Base-by-base conservation (phyloP, 64 coral and sea anemone species). In the Stichodactyla mertensii region DNA sequence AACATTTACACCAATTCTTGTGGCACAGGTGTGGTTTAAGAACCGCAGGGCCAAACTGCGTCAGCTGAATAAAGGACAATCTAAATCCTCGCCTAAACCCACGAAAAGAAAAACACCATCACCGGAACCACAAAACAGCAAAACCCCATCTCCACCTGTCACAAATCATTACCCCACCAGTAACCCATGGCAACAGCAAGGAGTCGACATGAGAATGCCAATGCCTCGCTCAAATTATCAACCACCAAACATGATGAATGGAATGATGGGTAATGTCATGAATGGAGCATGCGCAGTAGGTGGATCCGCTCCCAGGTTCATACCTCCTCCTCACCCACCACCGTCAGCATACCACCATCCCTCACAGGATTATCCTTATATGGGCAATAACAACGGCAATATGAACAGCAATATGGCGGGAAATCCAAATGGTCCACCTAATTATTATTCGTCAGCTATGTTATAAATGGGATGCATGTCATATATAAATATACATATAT, bases 41-140 rank as follows among this genome's bases (percentile, higher is more conserved):
- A 92, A 92, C 31, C 83, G 86, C 10, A 78, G 90, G 52, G 90
- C 90, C 10, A 92, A 92, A 83, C 86, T 87, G 52, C 90, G 90
- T n/a, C 90, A 92, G 53, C 85, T 70, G 54, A 92, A 83, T 53
- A 92, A 86, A 83, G 77, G 86, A 82, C 90, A 92, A 92, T 64
- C 78, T 13, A 55, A 78, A 87, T 6, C 45, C 10, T 61, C 85
- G 18, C 77, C n/a, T 16, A 87, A 92, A 87, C 20, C 85, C 57
- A 77, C 66, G 0, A 82, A 83, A 87, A 22, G 26, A 24, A 87
- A 92, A 55, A 28, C 77, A n/a, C 80, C 61, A 26, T 67, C 85
- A 57, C 52, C 51, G 10, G 55, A 62, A 77, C 57, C 77, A 15
- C 77, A 79, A 92, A 45, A 10, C 10, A 12, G 80, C 8, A 78